phyloP scores from a whole-genome alignment of 2,888 invertebrate genomes.

The Crossocerus cetratus region DNA sequence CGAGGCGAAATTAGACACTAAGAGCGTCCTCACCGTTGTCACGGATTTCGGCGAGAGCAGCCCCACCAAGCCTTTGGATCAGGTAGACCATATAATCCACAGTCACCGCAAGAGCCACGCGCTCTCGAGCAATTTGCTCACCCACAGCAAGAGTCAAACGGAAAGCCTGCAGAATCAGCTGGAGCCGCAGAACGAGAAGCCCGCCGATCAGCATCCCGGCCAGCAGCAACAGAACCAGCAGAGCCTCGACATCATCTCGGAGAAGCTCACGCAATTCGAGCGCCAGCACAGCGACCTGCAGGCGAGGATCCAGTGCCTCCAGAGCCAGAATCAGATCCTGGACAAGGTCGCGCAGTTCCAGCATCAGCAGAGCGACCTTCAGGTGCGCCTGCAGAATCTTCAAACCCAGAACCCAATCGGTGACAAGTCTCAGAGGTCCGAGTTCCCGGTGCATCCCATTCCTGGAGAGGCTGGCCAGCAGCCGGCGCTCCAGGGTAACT shows the following conservation, averaged over 20 bases:
- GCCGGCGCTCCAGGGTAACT: slow-evolving; percentile 44
- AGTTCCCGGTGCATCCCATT: slow-evolving; percentile 53
- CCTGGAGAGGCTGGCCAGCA: slow-evolving; percentile 54
- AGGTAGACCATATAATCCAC: slow-evolving; percentile 74
- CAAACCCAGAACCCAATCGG: slow-evolving; percentile 65
- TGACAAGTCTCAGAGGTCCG: slow-evolving; percentile 65
- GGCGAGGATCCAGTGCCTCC: slow-evolving; percentile 72
- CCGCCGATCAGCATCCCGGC: slow-evolving; percentile 36
- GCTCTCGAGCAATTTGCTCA: slow-evolving; percentile 57
- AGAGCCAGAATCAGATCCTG: slow-evolving; percentile 74
- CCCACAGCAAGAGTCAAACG: slow-evolving; percentile 69
- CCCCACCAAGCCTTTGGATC: slow-evolving; percentile 65
- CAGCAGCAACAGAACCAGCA: slow-evolving; percentile 69
- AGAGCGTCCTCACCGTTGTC: slow-evolving; percentile 67
- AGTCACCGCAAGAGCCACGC: slow-evolving; percentile 73
- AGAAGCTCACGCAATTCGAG: slow-evolving; percentile 73
- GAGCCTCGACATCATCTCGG: slow-evolving; percentile 71
- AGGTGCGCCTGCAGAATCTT: slow-evolving; percentile 68
- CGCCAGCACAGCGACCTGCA: slow-evolving; percentile 73
- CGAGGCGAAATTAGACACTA: slow-evolving; percentile 70
- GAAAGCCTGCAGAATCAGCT: slow-evolving; percentile 63
- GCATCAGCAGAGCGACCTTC: slow-evolving; percentile 70
- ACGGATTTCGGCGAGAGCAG: slow-evolving; percentile 69
- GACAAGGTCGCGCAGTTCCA: slow-evolving; percentile 74
- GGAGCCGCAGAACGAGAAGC: slow-evolving; percentile 53